These are phyloP conservation scores for Creontiades dilutus DNA, from an alignment of 2,888 invertebrate genomes.

Conservation along the genomic window DNA sequence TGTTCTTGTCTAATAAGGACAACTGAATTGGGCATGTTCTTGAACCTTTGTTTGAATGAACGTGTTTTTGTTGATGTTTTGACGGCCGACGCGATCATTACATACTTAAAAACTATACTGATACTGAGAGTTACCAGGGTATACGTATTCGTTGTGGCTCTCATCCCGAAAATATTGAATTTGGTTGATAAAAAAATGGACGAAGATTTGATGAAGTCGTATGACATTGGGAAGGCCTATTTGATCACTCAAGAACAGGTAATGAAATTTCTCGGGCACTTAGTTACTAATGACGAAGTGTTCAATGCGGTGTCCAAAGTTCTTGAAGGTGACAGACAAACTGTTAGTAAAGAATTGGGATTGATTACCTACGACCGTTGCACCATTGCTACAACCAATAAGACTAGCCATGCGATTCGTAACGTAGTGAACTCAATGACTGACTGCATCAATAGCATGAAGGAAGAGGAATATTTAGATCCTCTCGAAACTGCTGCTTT, in stretches of 20 bases:
- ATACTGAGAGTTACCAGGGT: conserved; percentile 54
- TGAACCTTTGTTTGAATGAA: not conserved
- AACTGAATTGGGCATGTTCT: conserved; percentile 37
- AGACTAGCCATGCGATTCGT: conserved; percentile 65
- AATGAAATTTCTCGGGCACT: conserved; percentile 65
- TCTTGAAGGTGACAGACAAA: conserved; percentile 53
- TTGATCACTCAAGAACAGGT: conserved; percentile 65
- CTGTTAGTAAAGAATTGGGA: conserved; percentile 56
- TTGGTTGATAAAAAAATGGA: conserved; percentile 69
- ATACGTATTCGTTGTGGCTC: conserved; percentile 66
- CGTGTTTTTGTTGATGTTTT: conserved; percentile 4
- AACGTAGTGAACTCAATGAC: conserved; percentile 67
- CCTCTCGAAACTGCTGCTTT: conserved; percentile 74
- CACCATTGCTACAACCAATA: conserved; percentile 66
- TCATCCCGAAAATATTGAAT: conserved; percentile 67
- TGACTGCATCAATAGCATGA: conserved; percentile 61
- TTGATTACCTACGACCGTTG: conserved; percentile 60
- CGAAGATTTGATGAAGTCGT: conserved; percentile 65
- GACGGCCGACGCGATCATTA: conserved; percentile 37
- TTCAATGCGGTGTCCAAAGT: conserved; percentile 40
- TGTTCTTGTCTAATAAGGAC: conserved; percentile 52
- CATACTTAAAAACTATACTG: conserved; percentile 63
- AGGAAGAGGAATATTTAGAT: conserved; percentile 69
- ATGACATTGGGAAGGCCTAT: conserved; percentile 69
- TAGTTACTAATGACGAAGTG: conserved; percentile 64